phyloP scores from a whole-genome alignment of 2,113 vertebrate genomes.

The Chiloscyllium plagiosum region DNA sequence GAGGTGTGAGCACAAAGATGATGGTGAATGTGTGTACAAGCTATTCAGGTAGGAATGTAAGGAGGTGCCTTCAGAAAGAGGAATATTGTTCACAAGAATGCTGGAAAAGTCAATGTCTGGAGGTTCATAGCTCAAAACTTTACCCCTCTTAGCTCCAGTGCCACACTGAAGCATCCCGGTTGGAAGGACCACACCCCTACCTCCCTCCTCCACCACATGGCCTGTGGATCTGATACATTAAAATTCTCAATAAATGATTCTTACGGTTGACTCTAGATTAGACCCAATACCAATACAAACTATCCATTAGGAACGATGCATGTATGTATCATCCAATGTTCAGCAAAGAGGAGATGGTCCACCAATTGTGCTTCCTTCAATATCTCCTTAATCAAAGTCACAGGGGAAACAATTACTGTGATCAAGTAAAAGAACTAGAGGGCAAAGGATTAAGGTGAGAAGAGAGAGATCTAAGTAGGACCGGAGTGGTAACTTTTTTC shows the following conservation, averaged over 20 bases:
- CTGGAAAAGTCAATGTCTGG: not conserved
- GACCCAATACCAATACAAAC: not conserved
- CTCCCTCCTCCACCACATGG: not conserved
- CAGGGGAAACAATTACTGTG: not conserved
- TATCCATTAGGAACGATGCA: not conserved
- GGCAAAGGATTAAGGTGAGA: no score
- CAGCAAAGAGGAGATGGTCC: not conserved
- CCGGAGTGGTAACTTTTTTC: no score
- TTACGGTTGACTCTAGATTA: not conserved
- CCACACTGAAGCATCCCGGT: not conserved
- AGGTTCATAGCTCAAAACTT: not conserved
- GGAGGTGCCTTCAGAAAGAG: not conserved
- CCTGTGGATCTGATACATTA: not conserved
- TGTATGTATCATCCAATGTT: not conserved
- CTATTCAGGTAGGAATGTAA: not conserved
- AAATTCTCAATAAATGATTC: not conserved
- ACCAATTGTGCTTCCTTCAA: not conserved
- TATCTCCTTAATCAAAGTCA: not conserved
- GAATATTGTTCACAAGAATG: not conserved
- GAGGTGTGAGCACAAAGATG: not conserved
- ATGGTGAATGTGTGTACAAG: not conserved
- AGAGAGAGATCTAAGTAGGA: no score
- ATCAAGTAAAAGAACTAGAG: no score
- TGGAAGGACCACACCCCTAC: no score
- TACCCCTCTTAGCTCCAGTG: not conserved